These are phyloP conservation scores for Temnothorax rugatulus DNA, from an alignment of 2,888 invertebrate species.

Conservation along the genomic window DNA sequence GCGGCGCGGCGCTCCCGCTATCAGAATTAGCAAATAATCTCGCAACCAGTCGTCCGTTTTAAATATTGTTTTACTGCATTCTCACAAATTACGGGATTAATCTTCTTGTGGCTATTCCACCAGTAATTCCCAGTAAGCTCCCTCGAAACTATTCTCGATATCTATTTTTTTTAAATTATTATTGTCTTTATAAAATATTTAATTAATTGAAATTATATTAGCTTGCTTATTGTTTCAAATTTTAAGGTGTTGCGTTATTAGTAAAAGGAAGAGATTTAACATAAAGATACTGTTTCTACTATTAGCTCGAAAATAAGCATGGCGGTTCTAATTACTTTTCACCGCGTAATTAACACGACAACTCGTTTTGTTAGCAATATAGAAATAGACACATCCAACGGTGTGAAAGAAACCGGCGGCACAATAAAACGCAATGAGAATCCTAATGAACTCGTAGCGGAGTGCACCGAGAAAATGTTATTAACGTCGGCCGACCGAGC, in stretches of 20 bases:
- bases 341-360: slow-evolving; percentile 21
- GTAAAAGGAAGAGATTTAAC: neutral
- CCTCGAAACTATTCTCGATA: neutral
- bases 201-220: neutral
- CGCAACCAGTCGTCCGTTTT: neutral
- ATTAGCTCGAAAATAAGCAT: neutral
- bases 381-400: slow-evolving; percentile 21
- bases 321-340: neutral
- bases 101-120: neutral
- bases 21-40: neutral
- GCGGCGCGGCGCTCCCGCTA: neutral
- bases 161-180: neutral
- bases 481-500: neutral
- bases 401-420: slow-evolving; percentile 30
- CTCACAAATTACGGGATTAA: neutral
- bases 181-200: neutral
- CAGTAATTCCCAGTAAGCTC: neutral
- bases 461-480: slow-evolving; percentile 19
- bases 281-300: neutral
- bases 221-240: neutral
- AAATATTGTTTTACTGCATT: neutral
- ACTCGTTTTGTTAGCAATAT: slow-evolving; percentile 9
- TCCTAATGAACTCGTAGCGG: slow-evolving; percentile 24
- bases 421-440: slow-evolving; percentile 38
- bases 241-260: neutral